Percentiles rank a stretch among this genome's conserved stretches.
Conservation (phyloP, 2,888 invertebrate genomes). For the Drosophila pseudotakahashii region DNA sequence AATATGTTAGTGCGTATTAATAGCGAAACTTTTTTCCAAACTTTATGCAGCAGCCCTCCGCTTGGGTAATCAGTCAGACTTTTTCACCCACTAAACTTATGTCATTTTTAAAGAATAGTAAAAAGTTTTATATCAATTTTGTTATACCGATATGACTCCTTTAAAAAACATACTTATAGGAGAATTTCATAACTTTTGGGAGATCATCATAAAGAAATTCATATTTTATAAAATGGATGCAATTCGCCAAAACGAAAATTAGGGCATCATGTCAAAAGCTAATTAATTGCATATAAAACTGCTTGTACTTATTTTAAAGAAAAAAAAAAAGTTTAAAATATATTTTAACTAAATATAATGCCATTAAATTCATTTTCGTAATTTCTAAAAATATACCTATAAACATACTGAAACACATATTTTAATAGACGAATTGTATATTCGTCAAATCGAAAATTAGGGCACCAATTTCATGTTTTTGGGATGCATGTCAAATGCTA, state of each 20-base stretch:
- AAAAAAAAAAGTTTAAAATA: too few species aligned
- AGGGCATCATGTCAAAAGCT: too few species aligned
- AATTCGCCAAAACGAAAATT: too few species aligned
- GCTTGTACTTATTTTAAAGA: too few species aligned
- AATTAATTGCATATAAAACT: too few species aligned
- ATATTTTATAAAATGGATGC: too few species aligned
- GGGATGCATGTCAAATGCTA: neutral
- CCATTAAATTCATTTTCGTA: too few species aligned
- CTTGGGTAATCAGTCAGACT: constrained; percentile 1
- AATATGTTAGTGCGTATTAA: constrained; percentile 39
- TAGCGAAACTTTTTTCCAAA: constrained; percentile 30
- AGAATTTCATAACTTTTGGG: too few species aligned
- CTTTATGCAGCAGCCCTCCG: constrained; percentile 9
- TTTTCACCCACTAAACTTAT: constrained; percentile 8
- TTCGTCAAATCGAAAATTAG: neutral
- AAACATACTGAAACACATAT: neutral
- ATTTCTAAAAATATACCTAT: neutral
- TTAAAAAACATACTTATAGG: too few species aligned
- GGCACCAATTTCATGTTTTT: neutral
- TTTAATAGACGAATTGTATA: neutral
- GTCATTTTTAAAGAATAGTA: constrained; percentile 19
- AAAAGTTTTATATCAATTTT: neutral
- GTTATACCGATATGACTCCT: too few species aligned
- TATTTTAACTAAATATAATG: too few species aligned
- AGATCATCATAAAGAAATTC: too few species aligned